Evolutionary conservation across 2,797 vertebrate species (phyloP).

Genomic region (Ibycter americanus): DNA sequence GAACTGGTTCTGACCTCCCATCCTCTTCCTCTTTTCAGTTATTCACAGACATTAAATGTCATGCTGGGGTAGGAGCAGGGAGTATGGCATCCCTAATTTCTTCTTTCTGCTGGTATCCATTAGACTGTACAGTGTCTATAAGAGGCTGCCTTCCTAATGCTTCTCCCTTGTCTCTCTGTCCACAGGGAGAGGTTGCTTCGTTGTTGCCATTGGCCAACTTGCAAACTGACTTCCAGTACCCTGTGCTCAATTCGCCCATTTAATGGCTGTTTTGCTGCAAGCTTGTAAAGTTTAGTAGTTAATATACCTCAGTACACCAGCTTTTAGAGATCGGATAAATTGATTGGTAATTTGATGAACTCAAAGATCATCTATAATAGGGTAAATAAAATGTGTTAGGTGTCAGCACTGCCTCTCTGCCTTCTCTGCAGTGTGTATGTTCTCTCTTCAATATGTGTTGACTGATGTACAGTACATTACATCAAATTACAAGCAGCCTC

Average conservation of each 20-base stretch:
- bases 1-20: neutral
- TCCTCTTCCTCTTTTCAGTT: neutral
- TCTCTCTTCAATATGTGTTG: slow-evolving; percentile 60
- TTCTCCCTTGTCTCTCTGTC: neutral
- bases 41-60: neutral
- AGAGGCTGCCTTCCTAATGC: neutral
- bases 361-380: slow-evolving; percentile 66
- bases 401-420: slow-evolving; percentile 49
- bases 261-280: slow-evolving; percentile 45
- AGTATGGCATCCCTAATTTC: neutral
- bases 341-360: slow-evolving; percentile 69
- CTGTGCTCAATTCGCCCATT: slow-evolving; percentile 24
- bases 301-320: slow-evolving; percentile 55
- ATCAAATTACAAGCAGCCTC: slow-evolving; percentile 53
- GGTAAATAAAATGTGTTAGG: slow-evolving; percentile 63
- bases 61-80: neutral
- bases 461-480: slow-evolving; percentile 60
- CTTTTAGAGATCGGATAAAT: slow-evolving; percentile 67
- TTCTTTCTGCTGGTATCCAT: fast-evolving
- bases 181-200: neutral
- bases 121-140: neutral
- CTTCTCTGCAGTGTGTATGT: neutral
- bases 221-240: neutral
- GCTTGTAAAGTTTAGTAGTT: slow-evolving; percentile 57
- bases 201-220: neutral